Percentiles rank a stretch among this genome's conserved stretches.
phyloP scores from a whole-genome alignment of 2,797 vertebrate species.

The Pantherophis vulpinus region DNA sequence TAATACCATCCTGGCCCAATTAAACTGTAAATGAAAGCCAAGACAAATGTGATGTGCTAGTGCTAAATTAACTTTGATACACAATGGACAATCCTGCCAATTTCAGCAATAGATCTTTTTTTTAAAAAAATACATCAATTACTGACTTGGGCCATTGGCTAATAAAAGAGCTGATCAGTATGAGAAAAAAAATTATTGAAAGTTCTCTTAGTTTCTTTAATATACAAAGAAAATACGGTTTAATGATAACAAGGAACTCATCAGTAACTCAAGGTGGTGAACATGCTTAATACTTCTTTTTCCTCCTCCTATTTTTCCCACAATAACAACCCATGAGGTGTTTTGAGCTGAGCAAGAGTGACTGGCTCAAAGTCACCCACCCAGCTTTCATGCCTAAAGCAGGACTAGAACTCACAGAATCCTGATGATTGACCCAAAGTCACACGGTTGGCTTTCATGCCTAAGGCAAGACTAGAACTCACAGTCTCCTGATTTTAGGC shows the following conservation, averaged over 20 bases:
- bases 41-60: not conserved
- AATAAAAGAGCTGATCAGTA: not conserved
- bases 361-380: not conserved
- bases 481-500: not conserved
- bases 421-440: not conserved
- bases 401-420: not conserved
- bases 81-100: not conserved
- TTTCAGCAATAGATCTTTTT: fast-evolving
- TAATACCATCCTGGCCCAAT: not conserved
- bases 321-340: not conserved
- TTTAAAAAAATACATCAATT: not conserved
- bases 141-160: not conserved
- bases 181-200: not conserved
- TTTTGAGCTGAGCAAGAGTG: not conserved
- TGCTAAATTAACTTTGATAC: not conserved
- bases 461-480: not conserved
- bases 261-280: not conserved
- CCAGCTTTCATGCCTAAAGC: not conserved
- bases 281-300: not conserved
- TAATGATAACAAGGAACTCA: not conserved
- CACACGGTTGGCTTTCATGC: not conserved
- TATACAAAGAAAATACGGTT: not conserved
- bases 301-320: not conserved
- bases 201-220: not conserved
- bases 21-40: not conserved